phyloP scores from a whole-genome alignment of 1,140 invertebrate genomes.

The Battus philenor region DNA sequence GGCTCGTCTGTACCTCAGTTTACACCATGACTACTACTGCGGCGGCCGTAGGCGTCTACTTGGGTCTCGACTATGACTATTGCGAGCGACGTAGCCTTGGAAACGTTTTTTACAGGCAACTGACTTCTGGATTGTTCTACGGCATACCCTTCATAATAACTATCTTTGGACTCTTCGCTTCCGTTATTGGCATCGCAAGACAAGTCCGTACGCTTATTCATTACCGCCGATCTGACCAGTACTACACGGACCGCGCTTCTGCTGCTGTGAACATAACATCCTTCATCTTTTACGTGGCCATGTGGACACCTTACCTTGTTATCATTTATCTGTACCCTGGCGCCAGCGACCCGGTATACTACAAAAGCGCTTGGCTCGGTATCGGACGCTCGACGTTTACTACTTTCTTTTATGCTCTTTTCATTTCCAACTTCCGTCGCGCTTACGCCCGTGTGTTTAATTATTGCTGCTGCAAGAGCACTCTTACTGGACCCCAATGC shows the following conservation, averaged over 20 bases:
- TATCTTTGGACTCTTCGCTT: conserved; percentile 70
- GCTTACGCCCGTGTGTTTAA: conserved; percentile 87
- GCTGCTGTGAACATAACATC: conserved; percentile 81
- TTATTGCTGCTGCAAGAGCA: conserved; percentile 90
- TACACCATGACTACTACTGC: conserved; percentile 17
- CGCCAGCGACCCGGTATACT: conserved; percentile 75
- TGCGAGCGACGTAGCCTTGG: conserved; percentile 73
- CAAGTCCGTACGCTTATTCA: conserved; percentile 68
- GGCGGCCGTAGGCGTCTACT: conserved; percentile 32
- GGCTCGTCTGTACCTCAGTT: conserved; percentile 20
- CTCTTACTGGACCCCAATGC: conserved; percentile 79
- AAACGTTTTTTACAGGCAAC: conserved; percentile 71
- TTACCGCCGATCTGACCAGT: conserved; percentile 80
- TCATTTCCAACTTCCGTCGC: conserved; percentile 82
- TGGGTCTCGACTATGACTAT: conserved; percentile 76
- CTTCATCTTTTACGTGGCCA: conserved; percentile 79
- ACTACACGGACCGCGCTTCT: conserved; percentile 79
- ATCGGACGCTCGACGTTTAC: conserved; percentile 82
- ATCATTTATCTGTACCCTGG: conserved; percentile 74
- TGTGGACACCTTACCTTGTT: conserved; percentile 83
- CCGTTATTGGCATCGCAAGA: conserved; percentile 56
- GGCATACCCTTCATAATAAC: conserved; percentile 75
- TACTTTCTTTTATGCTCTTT: conserved; percentile 81
- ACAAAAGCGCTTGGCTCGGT: conserved; percentile 82
- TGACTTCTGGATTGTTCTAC: conserved; percentile 76